phyloP scores from a whole-genome alignment of 2,113 vertebrate genomes.

The Podilymbus podiceps region DNA sequence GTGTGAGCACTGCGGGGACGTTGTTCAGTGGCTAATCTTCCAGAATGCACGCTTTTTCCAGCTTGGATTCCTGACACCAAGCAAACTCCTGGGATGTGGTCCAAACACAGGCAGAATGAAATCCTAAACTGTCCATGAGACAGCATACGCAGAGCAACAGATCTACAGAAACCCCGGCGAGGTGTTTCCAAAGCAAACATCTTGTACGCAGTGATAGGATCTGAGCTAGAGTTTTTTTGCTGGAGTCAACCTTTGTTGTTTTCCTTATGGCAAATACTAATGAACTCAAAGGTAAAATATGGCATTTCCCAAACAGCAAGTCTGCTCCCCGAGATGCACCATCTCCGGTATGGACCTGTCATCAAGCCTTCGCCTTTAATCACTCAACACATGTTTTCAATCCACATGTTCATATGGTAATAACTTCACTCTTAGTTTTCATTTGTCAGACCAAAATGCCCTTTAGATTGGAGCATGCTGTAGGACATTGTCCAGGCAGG shows the following conservation, averaged over 20 bases:
- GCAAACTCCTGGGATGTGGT: not conserved
- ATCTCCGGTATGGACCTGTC: constrained; percentile 47
- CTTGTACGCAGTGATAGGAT: not conserved
- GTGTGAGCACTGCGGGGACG: fast-evolving
- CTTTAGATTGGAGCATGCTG: constrained; percentile 29
- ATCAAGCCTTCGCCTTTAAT: constrained; percentile 72
- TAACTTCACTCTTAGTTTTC: constrained; percentile 61
- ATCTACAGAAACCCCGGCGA: constrained; percentile 10
- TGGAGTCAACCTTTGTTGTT: constrained; percentile 31
- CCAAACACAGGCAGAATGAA: constrained; percentile 43
- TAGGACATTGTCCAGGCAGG: constrained; percentile 45
- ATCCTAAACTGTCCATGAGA: constrained; percentile 45
- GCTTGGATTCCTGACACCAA: constrained; percentile 21
- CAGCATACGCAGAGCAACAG: not conserved
- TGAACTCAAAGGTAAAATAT: constrained; percentile 53
- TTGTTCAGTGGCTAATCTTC: not conserved
- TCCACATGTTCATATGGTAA: constrained; percentile 71
- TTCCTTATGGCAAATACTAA: constrained; percentile 42
- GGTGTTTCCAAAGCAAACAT: constrained; percentile 67
- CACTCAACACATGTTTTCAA: constrained; percentile 82
- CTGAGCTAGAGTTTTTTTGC: not conserved
- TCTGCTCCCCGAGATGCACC: constrained; percentile 5
- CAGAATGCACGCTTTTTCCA: constrained; percentile 23
- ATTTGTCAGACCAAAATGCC: constrained; percentile 54
- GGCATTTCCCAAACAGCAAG: constrained; percentile 31